Evolutionary conservation across 1,140 invertebrate genomes (phyloP).

Genomic region (Cydia fagiglandana): DNA sequence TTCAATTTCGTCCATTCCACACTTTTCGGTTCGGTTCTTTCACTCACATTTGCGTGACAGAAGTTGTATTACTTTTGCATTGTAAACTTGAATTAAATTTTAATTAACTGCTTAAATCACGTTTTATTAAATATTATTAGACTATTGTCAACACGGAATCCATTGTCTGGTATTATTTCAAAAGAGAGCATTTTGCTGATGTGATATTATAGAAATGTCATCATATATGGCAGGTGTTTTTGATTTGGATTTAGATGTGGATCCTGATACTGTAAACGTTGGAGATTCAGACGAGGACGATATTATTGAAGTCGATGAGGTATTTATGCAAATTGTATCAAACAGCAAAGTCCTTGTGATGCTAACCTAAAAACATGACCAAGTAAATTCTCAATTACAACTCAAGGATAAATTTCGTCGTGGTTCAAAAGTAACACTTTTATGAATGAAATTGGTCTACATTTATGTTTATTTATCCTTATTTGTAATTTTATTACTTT

Average conservation of each 20-base stretch:
- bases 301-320: conserved; percentile 90
- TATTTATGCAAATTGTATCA: conserved; percentile 65
- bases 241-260: conserved; percentile 91
- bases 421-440: conserved; percentile 30
- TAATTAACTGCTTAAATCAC: conserved; percentile 11
- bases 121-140: neutral
- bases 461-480: conserved; percentile 9
- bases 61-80: conserved; percentile 25
- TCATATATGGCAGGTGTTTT: conserved; percentile 90
- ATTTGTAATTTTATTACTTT: conserved; percentile 24
- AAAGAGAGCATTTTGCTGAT: conserved; percentile 56
- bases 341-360: conserved; percentile 1
- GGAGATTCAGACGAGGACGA: conserved; percentile 92
- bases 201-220: conserved; percentile 77
- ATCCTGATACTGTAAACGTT: conserved; percentile 81
- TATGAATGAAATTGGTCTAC: neutral
- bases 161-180: neutral
- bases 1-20: conserved; percentile 27
- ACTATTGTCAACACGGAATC: neutral
- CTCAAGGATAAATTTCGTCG: conserved; percentile 26
- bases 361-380: conserved; percentile 60
- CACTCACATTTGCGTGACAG: conserved; percentile 29
- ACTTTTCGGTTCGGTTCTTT: conserved; percentile 28
- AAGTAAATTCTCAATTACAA: conserved; percentile 8
- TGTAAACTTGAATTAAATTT: conserved; percentile 25